A percentile compares a stretch with the other conserved stretches of the same genome.
Evolutionary conservation across 2,797 vertebrate genomes (phyloP).

Genomic region (Xenops minutus): DNA sequence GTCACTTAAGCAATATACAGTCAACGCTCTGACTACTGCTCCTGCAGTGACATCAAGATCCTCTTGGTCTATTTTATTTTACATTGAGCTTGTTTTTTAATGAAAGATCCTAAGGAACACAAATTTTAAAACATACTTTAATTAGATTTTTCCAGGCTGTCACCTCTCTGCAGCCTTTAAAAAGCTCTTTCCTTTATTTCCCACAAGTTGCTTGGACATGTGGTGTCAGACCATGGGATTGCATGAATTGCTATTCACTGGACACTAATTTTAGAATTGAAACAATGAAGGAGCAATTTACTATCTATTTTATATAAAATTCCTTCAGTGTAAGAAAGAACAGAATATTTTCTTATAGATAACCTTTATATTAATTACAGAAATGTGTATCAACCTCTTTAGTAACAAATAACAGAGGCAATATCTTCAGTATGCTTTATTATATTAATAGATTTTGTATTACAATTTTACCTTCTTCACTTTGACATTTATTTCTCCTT

Average conservation of each 20-base stretch:
- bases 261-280: not conserved
- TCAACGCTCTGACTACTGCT: not conserved
- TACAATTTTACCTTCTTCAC: constrained; percentile 17
- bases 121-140: not conserved
- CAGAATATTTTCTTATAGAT: not conserved
- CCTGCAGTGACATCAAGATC: not conserved
- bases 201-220: not conserved
- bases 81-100: not conserved
- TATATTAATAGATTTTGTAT: constrained; percentile 28
- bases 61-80: not conserved
- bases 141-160: not conserved
- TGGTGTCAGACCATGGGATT: not conserved
- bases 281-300: not conserved
- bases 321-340: not conserved
- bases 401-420: not conserved
- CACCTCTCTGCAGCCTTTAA: not conserved
- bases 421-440: not conserved
- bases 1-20: not conserved
- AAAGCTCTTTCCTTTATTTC: not conserved
- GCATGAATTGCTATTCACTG: not conserved
- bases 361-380: constrained; percentile 6
- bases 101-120: not conserved
- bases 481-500: constrained; percentile 43
- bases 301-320: not conserved
- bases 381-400: not conserved